Percentiles rank a stretch among this genome's conserved stretches.
These are phyloP conservation scores for Adelphocoris suturalis DNA, from an alignment of 2,888 invertebrate species.

Conservation along the genomic window DNA sequence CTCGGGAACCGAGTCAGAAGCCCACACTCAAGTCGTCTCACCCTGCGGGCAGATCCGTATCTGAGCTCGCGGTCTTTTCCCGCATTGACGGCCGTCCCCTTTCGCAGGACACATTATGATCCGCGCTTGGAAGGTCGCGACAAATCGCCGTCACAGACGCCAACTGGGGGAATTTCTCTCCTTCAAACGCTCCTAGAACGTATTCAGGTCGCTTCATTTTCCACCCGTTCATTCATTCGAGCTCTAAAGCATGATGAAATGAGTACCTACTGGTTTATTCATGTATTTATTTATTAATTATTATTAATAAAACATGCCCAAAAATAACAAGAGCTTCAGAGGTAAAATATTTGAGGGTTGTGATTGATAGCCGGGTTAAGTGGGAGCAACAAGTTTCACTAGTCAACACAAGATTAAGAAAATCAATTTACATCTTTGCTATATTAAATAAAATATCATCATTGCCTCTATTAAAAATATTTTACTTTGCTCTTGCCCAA, in stretches of 20 bases:
- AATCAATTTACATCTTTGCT: too few species aligned
- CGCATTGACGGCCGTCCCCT: constrained; percentile 3
- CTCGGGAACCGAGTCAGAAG: not conserved
- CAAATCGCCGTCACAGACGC: not conserved
- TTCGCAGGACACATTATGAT: constrained; percentile 27
- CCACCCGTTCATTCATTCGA: not conserved
- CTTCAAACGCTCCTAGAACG: not conserved
- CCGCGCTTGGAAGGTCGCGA: constrained; percentile 14
- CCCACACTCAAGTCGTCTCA: constrained; percentile 31
- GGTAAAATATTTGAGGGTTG: too few species aligned
- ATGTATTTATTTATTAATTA: not conserved
- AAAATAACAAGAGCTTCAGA: not conserved
- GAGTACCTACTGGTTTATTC: not conserved
- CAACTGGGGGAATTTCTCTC: not conserved
- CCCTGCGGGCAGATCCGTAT: not conserved
- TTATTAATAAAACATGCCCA: not conserved
- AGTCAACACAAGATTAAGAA: too few species aligned
- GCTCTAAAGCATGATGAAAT: not conserved
- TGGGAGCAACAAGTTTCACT: too few species aligned
- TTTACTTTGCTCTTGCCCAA: too few species aligned
- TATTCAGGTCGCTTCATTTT: not conserved
- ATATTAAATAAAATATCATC: too few species aligned
- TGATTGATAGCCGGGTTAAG: too few species aligned
- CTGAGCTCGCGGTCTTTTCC: not conserved
- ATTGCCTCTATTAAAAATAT: too few species aligned